Evolutionary conservation across 35 echinoderm and acorn worm species (phyloP).

Genomic region (Apostichopus californicus): DNA sequence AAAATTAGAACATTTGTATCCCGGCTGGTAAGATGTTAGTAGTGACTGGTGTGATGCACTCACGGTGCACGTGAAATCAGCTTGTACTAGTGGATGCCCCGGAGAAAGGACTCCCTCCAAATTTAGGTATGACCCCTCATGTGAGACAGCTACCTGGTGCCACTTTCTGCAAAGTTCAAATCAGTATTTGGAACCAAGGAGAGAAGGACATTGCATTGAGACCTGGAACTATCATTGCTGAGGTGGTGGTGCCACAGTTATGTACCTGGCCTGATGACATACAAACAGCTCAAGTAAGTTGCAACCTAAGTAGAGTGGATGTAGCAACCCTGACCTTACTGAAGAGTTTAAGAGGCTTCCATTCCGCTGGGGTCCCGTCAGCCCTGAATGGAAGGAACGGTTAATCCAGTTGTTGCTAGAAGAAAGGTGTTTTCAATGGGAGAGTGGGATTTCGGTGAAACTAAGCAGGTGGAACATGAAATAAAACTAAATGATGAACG

Average conservation of each 20-base stretch:
- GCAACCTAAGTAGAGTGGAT: background rate
- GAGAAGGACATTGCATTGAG: background rate
- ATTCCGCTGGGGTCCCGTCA: slow-evolving; percentile 62
- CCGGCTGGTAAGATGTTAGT: background rate
- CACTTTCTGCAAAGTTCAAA: slow-evolving; percentile 35
- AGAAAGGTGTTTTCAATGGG: slow-evolving; percentile 24
- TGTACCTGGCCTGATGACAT: background rate
- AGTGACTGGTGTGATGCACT: background rate
- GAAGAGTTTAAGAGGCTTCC: slow-evolving; percentile 36
- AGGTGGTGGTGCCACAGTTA: slow-evolving; percentile 44
- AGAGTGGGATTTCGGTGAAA: slow-evolving; percentile 18
- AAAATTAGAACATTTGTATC: background rate
- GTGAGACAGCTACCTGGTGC: slow-evolving; percentile 43
- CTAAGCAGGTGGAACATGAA: slow-evolving; percentile 29
- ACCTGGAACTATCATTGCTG: slow-evolving; percentile 4
- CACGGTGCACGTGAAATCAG: background rate
- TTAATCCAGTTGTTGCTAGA: slow-evolving; percentile 8
- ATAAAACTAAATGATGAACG: slow-evolving; percentile 24
- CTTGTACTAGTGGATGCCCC: slow-evolving; percentile 22
- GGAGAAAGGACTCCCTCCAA: slow-evolving; percentile 11
- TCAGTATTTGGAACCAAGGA: slow-evolving; percentile 25
- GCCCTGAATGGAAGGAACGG: slow-evolving; percentile 20
- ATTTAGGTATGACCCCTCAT: slow-evolving; percentile 45
- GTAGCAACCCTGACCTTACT: too few species aligned
- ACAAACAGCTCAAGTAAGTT: background rate